These are phyloP conservation scores for Cylloceria caligata DNA, from an alignment of 2,888 invertebrate genomes.

Conservation along the genomic window DNA sequence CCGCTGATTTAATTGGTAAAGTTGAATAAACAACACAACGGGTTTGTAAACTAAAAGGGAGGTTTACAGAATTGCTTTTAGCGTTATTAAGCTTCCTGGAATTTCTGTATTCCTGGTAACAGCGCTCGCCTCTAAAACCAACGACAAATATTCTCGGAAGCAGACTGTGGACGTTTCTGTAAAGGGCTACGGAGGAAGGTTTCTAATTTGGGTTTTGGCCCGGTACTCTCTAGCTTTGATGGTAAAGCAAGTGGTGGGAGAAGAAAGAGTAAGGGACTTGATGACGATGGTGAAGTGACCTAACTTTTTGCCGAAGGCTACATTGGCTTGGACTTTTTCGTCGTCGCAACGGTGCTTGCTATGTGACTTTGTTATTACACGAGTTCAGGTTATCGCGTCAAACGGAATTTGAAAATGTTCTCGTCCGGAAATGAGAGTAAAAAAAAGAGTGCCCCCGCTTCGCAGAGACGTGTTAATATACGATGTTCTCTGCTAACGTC, in stretches of 20 bases:
- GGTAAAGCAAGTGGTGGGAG: conserved; percentile 13
- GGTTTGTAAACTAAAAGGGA: conserved; percentile 3
- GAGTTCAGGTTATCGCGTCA: conserved; percentile 34
- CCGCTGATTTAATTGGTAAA: conserved; percentile 19
- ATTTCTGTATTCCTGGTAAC: conserved; percentile 23
- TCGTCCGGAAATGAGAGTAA: not conserved
- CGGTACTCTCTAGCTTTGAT: not conserved
- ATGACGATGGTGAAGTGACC: conserved; percentile 44
- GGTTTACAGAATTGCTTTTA: conserved; percentile 26
- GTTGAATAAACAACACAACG: conserved; percentile 20
- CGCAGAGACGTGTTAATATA: conserved; percentile 39
- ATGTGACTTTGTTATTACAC: conserved; percentile 45
- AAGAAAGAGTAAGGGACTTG: not conserved
- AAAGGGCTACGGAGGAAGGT: conserved; percentile 24
- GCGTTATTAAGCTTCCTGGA: conserved; percentile 31
- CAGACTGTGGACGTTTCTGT: conserved; percentile 4
- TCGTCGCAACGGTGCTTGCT: conserved; percentile 4
- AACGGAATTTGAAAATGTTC: conserved; percentile 54
- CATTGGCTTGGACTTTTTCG: conserved; percentile 23
- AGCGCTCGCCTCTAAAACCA: conserved; percentile 26
- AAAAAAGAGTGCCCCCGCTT: not conserved
- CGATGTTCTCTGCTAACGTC: conserved; percentile 29
- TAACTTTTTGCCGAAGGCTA: conserved; percentile 38
- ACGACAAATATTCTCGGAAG: conserved; percentile 43
- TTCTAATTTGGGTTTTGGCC: conserved; percentile 47